phyloP scores from a whole-genome alignment of 2,888 invertebrate species.

The Diarsia brunnea region DNA sequence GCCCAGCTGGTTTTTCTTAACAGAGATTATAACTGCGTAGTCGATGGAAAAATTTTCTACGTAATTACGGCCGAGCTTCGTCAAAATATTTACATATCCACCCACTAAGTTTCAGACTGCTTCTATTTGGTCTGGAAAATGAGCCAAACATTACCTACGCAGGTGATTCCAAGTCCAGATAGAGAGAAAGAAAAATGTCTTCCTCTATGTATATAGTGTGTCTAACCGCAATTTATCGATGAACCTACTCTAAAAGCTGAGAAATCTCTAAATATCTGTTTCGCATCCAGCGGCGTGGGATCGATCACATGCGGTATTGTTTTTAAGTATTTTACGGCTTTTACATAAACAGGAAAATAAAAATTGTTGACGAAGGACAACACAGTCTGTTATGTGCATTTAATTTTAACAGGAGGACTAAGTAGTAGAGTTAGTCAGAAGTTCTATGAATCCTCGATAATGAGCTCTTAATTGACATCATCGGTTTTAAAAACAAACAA shows the following conservation, averaged over 20 bases:
- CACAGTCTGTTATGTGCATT: neutral
- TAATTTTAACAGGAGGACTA: neutral
- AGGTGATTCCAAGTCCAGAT: neutral
- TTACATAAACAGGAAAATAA: neutral
- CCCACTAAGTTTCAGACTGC: neutral
- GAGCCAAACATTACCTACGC: neutral
- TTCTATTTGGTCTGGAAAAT: conserved; percentile 8
- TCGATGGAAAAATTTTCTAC: conserved; percentile 7
- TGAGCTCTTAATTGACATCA: neutral
- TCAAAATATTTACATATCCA: conserved; percentile 24
- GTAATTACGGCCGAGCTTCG: neutral
- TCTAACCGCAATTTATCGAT: neutral
- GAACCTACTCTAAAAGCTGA: neutral
- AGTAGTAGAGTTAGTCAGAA: neutral
- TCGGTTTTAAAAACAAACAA: conserved; percentile 5
- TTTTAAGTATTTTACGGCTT: neutral
- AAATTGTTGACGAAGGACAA: neutral
- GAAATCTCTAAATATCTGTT: neutral
- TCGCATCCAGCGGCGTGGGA: neutral
- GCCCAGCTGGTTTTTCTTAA: no score
- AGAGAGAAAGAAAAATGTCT: neutral
- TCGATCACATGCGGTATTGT: neutral
- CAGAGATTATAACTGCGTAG: neutral
- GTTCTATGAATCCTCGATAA: neutral
- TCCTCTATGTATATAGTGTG: neutral